Percentiles rank a stretch among this genome's conserved stretches.
These are phyloP conservation scores for Arrhamphus sclerolepis DNA, from an alignment of 2,797 vertebrate genomes.

Conservation along the genomic window DNA sequence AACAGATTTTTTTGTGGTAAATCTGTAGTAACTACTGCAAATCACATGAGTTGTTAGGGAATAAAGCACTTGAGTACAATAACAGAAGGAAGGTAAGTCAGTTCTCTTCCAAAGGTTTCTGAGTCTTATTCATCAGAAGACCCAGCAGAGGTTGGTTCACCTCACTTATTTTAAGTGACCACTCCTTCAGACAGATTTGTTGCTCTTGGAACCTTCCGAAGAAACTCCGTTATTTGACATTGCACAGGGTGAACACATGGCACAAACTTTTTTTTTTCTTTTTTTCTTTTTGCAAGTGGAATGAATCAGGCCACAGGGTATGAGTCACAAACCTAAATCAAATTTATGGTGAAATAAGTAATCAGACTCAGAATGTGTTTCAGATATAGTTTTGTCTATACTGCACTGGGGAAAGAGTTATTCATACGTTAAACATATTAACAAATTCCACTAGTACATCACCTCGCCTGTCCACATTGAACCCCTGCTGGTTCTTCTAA, in stretches of 20 bases:
- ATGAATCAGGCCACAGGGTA: slow-evolving; percentile 39
- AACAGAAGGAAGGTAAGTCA: too few relatives aligned
- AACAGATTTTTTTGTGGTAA: too few relatives aligned
- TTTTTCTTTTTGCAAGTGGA: slow-evolving; percentile 8
- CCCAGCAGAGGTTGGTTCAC: slow-evolving; percentile 13
- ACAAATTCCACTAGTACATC: slow-evolving; percentile 42
- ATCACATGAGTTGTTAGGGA: too few relatives aligned
- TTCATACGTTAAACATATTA: slow-evolving; percentile 53
- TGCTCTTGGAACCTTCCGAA: slow-evolving; percentile 46
- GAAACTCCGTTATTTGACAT: slow-evolving; percentile 31
- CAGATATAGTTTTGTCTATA: slow-evolving; percentile 32
- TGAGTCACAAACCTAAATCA: slow-evolving; percentile 57
- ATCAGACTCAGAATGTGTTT: slow-evolving; percentile 42
- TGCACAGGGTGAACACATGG: slow-evolving; percentile 37
- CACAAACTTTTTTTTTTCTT: slow-evolving; percentile 46
- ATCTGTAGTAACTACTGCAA: too few relatives aligned
- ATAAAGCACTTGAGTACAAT: too few relatives aligned
- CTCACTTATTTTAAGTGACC: slow-evolving; percentile 22
- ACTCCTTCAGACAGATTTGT: slow-evolving; percentile 29
- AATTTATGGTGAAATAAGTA: slow-evolving; percentile 50
- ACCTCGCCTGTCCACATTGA: slow-evolving; percentile 34
- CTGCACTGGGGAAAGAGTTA: slow-evolving; percentile 43
- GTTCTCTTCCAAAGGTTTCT: background rate
- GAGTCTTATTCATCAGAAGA: slow-evolving; percentile 15
- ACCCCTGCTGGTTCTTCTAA: slow-evolving; percentile 31